phyloP scores from a whole-genome alignment of 2,888 invertebrate species.

The Neoitamus cyanurus region DNA sequence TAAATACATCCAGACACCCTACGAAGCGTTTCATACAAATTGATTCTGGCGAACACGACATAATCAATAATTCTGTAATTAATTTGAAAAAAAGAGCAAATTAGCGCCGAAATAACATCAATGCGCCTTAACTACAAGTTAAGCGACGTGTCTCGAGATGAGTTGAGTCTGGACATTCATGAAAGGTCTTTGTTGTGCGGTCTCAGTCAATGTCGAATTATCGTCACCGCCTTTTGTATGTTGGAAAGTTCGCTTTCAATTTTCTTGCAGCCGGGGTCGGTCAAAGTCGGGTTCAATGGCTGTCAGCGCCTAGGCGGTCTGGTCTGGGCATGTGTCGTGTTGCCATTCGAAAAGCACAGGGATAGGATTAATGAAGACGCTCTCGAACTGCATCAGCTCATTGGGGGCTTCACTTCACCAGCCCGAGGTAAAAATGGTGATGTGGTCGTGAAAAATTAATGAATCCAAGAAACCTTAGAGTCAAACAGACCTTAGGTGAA shows the following conservation, averaged over 20 bases:
- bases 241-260: neutral
- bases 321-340: neutral
- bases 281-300: neutral
- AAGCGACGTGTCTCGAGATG: neutral
- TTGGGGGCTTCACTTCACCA: neutral
- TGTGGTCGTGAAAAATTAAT: neutral
- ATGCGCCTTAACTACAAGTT: neutral
- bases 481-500: neutral
- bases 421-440: neutral
- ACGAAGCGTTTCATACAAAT: neutral
- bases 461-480: neutral
- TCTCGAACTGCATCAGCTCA: neutral
- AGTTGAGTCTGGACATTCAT: neutral
- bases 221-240: neutral
- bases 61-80: neutral
- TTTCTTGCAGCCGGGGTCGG: neutral
- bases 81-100: slow-evolving; percentile 3
- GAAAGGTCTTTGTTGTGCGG: neutral
- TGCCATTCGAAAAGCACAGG: neutral
- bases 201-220: neutral
- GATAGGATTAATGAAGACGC: neutral
- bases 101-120: neutral
- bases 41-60: neutral
- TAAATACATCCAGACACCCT: neutral
- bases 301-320: neutral